phyloP scores from a whole-genome alignment of 2,797 vertebrate genomes.

The Enoplosus armatus region DNA sequence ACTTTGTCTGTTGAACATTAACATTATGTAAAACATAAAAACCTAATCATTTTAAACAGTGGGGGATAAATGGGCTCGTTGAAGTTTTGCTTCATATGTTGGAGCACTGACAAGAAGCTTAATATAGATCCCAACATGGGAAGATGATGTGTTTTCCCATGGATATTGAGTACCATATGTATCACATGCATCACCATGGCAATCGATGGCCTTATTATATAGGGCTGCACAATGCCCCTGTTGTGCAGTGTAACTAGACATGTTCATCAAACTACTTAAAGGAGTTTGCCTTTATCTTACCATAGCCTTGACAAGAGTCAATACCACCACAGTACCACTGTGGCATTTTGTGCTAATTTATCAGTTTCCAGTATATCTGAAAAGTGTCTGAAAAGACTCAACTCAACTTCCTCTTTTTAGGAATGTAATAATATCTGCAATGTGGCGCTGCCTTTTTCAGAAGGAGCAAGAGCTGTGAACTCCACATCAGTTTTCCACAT shows the following conservation, averaged over 20 bases:
- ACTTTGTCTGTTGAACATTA: conserved; percentile 16
- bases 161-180: background rate
- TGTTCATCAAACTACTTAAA: conserved; percentile 7
- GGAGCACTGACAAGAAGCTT: background rate
- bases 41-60: background rate
- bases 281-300: background rate
- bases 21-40: background rate
- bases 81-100: background rate
- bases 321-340: background rate
- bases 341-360: background rate
- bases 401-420: background rate
- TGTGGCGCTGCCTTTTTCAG: background rate
- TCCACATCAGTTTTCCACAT: background rate
- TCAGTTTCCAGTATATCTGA: background rate
- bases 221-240: conserved; percentile 9
- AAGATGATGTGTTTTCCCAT: background rate
- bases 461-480: background rate
- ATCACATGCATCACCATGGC: background rate
- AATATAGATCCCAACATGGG: background rate
- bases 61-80: background rate
- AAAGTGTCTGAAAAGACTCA: background rate
- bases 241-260: background rate
- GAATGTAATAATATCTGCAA: background rate
- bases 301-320: background rate
- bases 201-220: conserved; percentile 15